Percentiles rank a stretch among this genome's conserved stretches.
phyloP scores from a whole-genome alignment of 2,888 invertebrate genomes.

The Eupithecia vulgata region DNA sequence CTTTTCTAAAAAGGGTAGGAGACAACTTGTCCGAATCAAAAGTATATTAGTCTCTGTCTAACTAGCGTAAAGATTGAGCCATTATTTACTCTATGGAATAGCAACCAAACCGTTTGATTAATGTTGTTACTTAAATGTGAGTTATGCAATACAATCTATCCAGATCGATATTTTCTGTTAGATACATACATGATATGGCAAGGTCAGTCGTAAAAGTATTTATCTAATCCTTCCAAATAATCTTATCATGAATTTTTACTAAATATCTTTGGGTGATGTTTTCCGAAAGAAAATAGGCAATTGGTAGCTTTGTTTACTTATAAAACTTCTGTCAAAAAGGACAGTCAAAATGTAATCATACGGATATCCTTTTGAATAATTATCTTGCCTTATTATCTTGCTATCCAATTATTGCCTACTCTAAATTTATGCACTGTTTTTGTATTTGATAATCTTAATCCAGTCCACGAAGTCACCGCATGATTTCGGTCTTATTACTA shows the following conservation, averaged over 20 bases:
- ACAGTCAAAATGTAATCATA: not conserved
- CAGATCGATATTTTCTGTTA: not conserved
- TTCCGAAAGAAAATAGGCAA: not conserved
- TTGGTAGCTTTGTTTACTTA: not conserved
- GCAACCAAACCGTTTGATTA: not conserved
- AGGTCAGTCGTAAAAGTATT: constrained; percentile 1
- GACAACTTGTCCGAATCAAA: no score
- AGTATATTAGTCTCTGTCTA: no score
- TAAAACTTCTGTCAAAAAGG: not conserved
- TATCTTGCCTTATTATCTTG: not conserved
- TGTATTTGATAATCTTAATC: not conserved
- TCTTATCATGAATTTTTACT: not conserved
- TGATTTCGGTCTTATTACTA: not conserved
- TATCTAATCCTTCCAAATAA: constrained; percentile 9
- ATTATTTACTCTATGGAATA: not conserved
- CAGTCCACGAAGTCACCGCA: not conserved
- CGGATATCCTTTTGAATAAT: not conserved
- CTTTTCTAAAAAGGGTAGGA: no score
- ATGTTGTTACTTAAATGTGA: not conserved
- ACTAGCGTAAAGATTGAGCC: not conserved
- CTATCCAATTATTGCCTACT: not conserved
- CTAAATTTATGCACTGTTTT: not conserved
- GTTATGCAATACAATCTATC: not conserved
- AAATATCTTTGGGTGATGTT: not conserved
- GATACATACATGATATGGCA: not conserved